Conservation (phyloP, 2,113 vertebrate genomes). For the Cyphomyrus plagiostoma region DNA sequence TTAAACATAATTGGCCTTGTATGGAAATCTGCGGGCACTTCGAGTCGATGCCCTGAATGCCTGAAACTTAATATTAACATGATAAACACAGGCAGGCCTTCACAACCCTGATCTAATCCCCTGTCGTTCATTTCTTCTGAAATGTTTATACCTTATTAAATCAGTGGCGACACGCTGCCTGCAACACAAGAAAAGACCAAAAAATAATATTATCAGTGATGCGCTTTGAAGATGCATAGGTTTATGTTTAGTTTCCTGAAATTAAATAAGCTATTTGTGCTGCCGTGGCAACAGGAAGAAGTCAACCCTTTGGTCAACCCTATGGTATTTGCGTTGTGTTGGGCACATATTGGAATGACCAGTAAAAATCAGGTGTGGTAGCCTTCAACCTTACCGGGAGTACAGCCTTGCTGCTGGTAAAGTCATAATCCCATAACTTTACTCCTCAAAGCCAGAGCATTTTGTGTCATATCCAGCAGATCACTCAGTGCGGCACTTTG, state of each 20-base stretch:
- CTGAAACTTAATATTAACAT: neutral
- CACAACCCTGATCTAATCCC: neutral
- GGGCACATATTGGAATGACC: neutral
- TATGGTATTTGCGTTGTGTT: neutral
- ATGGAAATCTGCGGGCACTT: neutral
- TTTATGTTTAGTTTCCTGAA: neutral
- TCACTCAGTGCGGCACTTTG: neutral
- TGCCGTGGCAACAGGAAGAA: neutral
- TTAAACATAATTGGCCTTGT: neutral
- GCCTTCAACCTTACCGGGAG: neutral
- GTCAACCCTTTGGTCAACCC: neutral
- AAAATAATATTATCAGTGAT: neutral
- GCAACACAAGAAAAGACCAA: neutral
- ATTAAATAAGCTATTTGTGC: neutral
- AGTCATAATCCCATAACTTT: neutral
- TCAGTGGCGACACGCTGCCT: neutral
- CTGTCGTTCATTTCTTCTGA: neutral
- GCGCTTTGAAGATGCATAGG: neutral
- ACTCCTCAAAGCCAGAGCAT: neutral
- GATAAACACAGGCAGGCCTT: neutral
- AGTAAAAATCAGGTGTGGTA: neutral
- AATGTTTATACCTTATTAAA: neutral
- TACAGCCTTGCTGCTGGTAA: neutral
- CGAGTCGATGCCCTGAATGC: neutral
- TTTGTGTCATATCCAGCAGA: neutral